Evolutionary conservation across 2,888 invertebrate species (phyloP), one percentile per base, ranked within the genome.

Genomic region (Aporophyla nigra): DNA sequence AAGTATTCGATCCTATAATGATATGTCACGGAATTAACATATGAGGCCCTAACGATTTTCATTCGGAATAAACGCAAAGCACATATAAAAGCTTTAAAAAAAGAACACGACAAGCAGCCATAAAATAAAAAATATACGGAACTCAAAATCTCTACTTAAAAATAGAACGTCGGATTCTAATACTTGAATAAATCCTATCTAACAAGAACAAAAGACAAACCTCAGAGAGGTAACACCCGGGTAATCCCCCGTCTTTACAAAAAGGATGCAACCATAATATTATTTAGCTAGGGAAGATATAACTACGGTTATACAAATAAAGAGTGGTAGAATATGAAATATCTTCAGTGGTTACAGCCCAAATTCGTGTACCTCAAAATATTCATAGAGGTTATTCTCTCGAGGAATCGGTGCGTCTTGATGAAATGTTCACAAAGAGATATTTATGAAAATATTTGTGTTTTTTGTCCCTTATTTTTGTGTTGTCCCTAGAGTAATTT

Each of bases 351-450:
- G 89, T 90, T 90, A 89, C 87, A 90, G 88, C 90, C 91, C 86
- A 92, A 92, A 94, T 93, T 93, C 89, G 89, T 92, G 90, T 92
- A 91, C 88, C 91, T 90, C 90, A 94, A 90, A 93, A 93, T 94
- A 95, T 95, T 95, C 94, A 94, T 94, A 93, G 92, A 90, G 89
- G 88, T 90, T 90, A 92, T 91, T 92, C 93, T 93, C 93, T 87
- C 76, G 93, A 93, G 93, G 89, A 91, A 88, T 90, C 87, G 89
- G 86, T 84, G 88, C 86, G 87, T 84, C 90, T 90, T 93, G 93
- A 93, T 92, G 91, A 93, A 94, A 93, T 90, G 89, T 90, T 92
- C 89, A 90, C 92, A 92, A 91, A 89, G 87, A 91, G 86, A 91
- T 92, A 90, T 93, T 92, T 93, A 93, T 87, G 89, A 88, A 91